Evolutionary conservation across 1,140 invertebrate species (phyloP).

Genomic region (Monomorium pharaonis): DNA sequence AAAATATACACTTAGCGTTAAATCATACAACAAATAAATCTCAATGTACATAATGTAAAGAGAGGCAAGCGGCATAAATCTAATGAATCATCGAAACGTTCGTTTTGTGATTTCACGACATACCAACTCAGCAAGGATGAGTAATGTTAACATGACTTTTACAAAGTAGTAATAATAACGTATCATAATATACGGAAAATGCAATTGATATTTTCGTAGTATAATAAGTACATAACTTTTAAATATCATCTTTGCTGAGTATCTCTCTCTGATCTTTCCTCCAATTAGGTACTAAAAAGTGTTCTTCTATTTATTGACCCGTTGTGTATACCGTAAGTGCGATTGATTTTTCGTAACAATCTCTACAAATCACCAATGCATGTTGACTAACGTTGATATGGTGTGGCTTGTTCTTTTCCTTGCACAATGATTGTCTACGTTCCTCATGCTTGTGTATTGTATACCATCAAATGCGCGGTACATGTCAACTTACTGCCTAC

Average conservation of each 20-base stretch:
- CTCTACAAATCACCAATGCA: slow-evolving; percentile 63
- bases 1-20: slow-evolving; percentile 63
- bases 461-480: slow-evolving; percentile 67
- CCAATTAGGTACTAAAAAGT: slow-evolving; percentile 61
- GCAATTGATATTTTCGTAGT: not conserved
- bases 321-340: slow-evolving; percentile 64
- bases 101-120: slow-evolving; percentile 79
- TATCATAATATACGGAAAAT: not conserved
- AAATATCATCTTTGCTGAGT: slow-evolving; percentile 74
- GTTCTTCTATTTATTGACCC: slow-evolving; percentile 50
- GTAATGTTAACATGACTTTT: slow-evolving; percentile 6
- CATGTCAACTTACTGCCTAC: slow-evolving; percentile 79
- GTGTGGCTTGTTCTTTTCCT: slow-evolving; percentile 73
- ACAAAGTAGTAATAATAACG: not conserved
- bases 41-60: slow-evolving; percentile 83
- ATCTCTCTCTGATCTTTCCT: slow-evolving; percentile 72
- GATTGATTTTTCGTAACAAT: slow-evolving; percentile 54
- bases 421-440: slow-evolving; percentile 67
- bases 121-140: slow-evolving; percentile 75
- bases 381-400: slow-evolving; percentile 70
- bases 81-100: slow-evolving; percentile 77
- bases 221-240: not conserved
- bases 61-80: slow-evolving; percentile 81
- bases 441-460: slow-evolving; percentile 69
- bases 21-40: slow-evolving; percentile 71